Percentiles rank a stretch among this genome's conserved stretches.
Conservation (phyloP, 2,888 invertebrate genomes). For the Chaetoderma sp. region DNA sequence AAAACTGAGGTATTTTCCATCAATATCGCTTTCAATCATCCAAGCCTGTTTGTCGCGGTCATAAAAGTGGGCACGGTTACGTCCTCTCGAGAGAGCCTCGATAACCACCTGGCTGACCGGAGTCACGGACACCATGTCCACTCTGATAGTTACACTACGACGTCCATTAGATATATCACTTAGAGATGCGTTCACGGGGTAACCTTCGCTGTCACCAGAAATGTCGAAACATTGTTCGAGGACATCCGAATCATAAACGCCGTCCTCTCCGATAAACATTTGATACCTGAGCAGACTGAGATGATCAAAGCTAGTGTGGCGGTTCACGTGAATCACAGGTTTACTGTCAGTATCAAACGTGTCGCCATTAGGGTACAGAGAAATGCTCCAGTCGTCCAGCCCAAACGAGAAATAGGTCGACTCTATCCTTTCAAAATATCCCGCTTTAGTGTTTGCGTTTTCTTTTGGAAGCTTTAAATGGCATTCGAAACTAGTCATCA, state of each 20-base stretch:
- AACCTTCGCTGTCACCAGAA: slow-evolving; percentile 57
- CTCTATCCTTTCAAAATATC: slow-evolving; percentile 70
- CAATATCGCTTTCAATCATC: slow-evolving; percentile 82
- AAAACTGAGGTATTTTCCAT: slow-evolving; percentile 81
- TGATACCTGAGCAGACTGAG: slow-evolving; percentile 82
- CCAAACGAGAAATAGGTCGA: slow-evolving; percentile 83
- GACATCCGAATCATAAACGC: slow-evolving; percentile 56
- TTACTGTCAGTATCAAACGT: slow-evolving; percentile 55
- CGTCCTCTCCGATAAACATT: slow-evolving; percentile 69
- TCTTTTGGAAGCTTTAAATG: slow-evolving; percentile 76
- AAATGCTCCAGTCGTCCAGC: slow-evolving; percentile 84
- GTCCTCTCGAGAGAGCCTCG: slow-evolving; percentile 48
- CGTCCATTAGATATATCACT: slow-evolving; percentile 49
- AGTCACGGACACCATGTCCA: slow-evolving; percentile 82
- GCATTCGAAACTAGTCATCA: slow-evolving; percentile 81
- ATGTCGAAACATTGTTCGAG: slow-evolving; percentile 60
- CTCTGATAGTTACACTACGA: slow-evolving; percentile 75
- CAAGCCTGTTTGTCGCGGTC: slow-evolving; percentile 86
- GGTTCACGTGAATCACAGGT: slow-evolving; percentile 73
- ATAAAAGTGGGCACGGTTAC: slow-evolving; percentile 74
- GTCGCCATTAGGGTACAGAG: slow-evolving; percentile 62
- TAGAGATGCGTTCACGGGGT: slow-evolving; percentile 53
- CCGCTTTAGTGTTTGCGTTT: slow-evolving; percentile 40
- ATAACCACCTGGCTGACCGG: slow-evolving; percentile 75
- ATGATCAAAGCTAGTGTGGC: slow-evolving; percentile 85